Evolutionary conservation across 2,113 vertebrate genomes (phyloP), one percentile per base, ranked within the genome.

Genomic region (Menura novaehollandiae): DNA sequence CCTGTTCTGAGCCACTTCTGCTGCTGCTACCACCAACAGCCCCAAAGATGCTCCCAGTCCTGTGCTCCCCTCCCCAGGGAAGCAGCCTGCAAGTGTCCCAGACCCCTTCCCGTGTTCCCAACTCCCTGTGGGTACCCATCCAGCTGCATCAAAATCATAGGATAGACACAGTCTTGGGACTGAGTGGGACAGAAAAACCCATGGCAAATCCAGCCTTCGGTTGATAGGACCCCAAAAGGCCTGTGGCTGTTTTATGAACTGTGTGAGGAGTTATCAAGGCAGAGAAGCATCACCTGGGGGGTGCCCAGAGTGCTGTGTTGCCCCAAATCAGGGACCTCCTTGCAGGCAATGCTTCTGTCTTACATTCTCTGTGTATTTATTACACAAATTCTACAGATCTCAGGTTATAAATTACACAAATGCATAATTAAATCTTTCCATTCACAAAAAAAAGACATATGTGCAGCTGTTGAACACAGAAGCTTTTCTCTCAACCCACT

Each of bases 271-370:
- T 43, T 22, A 2, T 7, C 56, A 60, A 47, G 63, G 43, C 1
- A 2, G 22, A 60, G 23, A 12, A 89, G 26, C 39, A 84, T 56
- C 51, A 6, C 7, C 13, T 6, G 12, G 27, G 9, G 35, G 22
- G 47, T 43, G 27, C 46, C 27, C 13, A 2, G 41, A 91, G 27
- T 28, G 28, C 71, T 66, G 32, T 0, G 0, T 15, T 76, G 10
- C 7, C 28, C 39, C 32, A 55, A 6, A n/a, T 3, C 0, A 1
- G 21, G 53, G 73, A 56, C 9, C 11, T 9, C 10, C 46, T 51
- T 1, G 1, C 19, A 85, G 59, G 35, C n/a, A 46, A 14, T 6
- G 10, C 0, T 0, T 14, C 17, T 0, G 1, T 21, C 33, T 39
- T 63, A 22, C 3, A 28, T 33, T 26, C 13, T 46, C 41, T 46